These are phyloP conservation scores for Azemiops feae DNA, from an alignment of 2,113 vertebrate species.

Conservation along the genomic window DNA sequence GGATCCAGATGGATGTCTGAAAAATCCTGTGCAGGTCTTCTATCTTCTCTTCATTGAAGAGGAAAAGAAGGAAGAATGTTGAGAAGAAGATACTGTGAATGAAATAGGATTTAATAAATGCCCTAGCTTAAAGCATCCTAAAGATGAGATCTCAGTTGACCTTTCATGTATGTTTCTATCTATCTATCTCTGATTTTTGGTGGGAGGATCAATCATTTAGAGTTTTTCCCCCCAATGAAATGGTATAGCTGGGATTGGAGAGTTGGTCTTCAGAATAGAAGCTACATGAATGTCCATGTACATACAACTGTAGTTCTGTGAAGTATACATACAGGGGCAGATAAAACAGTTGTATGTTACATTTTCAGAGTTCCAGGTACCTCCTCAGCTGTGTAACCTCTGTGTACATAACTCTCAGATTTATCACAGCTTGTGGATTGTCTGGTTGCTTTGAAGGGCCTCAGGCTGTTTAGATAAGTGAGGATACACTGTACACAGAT, in stretches of 20 bases:
- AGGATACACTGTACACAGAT: constrained; percentile 8
- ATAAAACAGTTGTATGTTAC: neutral
- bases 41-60: neutral
- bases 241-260: neutral
- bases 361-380: neutral
- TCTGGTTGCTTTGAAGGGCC: constrained; percentile 10
- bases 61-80: neutral
- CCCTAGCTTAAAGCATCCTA: neutral
- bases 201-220: neutral
- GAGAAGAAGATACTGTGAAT: neutral
- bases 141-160: neutral
- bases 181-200: neutral
- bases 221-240: neutral
- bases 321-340: neutral
- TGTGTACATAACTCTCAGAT: neutral
- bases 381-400: neutral
- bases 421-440: neutral
- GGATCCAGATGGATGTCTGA: neutral
- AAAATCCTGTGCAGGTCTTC: neutral
- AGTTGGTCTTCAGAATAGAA: neutral
- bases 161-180: neutral
- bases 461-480: constrained; percentile 13
- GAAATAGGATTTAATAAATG: neutral
- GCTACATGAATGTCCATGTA: neutral
- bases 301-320: neutral